Evolutionary conservation across 2,888 invertebrate species (phyloP), one percentile per base, ranked within the genome.

Genomic region (Drosophila nigritarsus): DNA sequence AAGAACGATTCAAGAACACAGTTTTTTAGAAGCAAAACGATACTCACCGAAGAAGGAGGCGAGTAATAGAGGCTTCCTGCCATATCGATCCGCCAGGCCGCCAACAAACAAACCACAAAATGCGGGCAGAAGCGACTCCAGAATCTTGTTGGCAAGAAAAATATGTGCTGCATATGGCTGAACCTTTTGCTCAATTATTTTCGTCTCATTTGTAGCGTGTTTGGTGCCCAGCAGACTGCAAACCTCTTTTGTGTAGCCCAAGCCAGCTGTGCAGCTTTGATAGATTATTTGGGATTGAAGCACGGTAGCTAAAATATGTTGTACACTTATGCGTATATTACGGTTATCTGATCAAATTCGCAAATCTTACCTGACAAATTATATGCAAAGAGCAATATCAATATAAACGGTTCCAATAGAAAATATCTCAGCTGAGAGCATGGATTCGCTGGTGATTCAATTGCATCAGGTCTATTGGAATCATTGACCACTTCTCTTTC

Each of bases 51-150:
- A 91, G 73, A 95, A 93, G 15, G 96, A 94, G 84, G 94, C 93
- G 15, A 96, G 90, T 48, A 97, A 89, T 51, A 96, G 92, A 2
- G 96, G 96, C 89, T 96, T 96, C 58, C 97, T 94, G 18, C 97
- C 97, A 93, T 96, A 94, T 61, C 94, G 95, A 91, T 97, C 97
- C 32, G 96, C 96, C 96, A 96, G 96, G 0, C 96, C 95, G 9
- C 97, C 97, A 67, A 96, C 90, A 90, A 96, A 96, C 50, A 96
- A 92, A 8, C 96, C 95, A 49, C 95, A 91, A 34, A 96, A 80
- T 0, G 96, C 95, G 0, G 96, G 96, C 48, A 95, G 92, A 53
- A 96, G 89, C 27, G 95, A 94, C 78, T 91, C 95, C 20, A 96
- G 92, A 0, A 96, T 91, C 11, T 94, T 94, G 82, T 94, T 94